Conservation (phyloP, 1,140 invertebrate species). For the Solenopsis fugax region DNA sequence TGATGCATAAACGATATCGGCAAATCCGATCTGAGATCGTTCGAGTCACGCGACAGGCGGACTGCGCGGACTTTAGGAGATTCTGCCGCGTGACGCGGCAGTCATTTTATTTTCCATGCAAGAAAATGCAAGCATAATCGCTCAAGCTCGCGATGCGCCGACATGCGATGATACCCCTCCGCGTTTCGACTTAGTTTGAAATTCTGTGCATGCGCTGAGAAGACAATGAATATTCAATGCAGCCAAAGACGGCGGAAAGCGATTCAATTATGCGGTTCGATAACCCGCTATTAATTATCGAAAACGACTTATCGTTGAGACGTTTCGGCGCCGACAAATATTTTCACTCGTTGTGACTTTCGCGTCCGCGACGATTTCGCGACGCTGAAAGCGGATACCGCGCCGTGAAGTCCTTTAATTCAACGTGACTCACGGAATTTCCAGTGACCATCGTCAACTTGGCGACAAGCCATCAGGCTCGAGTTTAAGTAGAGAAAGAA, state of each 20-base stretch:
- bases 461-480: conserved; percentile 17
- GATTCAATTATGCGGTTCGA: conserved; percentile 59
- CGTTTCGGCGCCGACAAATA: neutral
- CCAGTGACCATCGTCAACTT: neutral
- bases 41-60: conserved; percentile 67
- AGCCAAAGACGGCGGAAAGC: conserved; percentile 56
- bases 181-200: conserved; percentile 66
- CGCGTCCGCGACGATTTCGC: neutral
- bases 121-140: conserved; percentile 72
- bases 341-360: neutral
- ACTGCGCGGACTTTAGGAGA: conserved; percentile 4
- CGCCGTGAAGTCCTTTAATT: neutral
- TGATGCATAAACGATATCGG: conserved; percentile 55
- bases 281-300: conserved; percentile 51
- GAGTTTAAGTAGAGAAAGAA: conserved; percentile 14
- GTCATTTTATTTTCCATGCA: conserved; percentile 70
- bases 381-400: neutral
- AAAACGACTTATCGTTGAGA: conserved; percentile 25
- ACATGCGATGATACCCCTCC: conserved; percentile 64
- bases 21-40: conserved; percentile 68
- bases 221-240: conserved; percentile 72
- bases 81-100: conserved; percentile 34
- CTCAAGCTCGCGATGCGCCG: conserved; percentile 64
- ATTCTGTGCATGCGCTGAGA: conserved; percentile 71
- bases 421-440: neutral